Evolutionary conservation across 2,113 vertebrate genomes (phyloP), one percentile per base, ranked within the genome.

Genomic region (Aramus guarauna): DNA sequence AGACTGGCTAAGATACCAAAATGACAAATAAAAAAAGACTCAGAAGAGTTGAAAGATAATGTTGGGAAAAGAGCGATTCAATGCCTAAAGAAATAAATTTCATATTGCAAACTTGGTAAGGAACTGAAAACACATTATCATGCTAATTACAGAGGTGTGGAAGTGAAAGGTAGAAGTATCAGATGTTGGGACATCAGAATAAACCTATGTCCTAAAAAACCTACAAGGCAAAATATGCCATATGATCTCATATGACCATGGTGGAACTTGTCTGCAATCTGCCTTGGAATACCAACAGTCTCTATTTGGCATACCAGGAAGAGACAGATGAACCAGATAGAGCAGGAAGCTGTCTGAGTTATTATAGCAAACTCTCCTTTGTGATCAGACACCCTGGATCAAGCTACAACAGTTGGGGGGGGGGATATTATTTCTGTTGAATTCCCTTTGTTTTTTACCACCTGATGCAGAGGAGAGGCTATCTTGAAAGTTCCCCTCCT

Each of bases 1-100:
- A 94, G 58, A 83, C 53, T 89, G 81, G 18, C 47, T 91, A 89
- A 67, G 36, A 85, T 30, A 56, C 20, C 69, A 63, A 71, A 86
- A 15, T 45, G 47, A 64, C 90, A 92, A 85, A 92, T 59, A 50
- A 69, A 89, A 75, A 15, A 26, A 83, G n/a, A 79, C 21, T 75
- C 29, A 27, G 29, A 43, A 66, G 24, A 15, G 9, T 36, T 73
- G 47, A 48, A 86, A 59, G 27, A 30, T 16, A 89, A 91, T 36
- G 12, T 47, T 78, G 59, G n/a, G 5, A 81, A 83, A 55, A 11
- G 9, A 15, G 43, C 58, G 15, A 62, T 41, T 58, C 22, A 21
- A 68, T 27, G 59, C 8, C 22, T 88, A 45, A 72, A 76, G 37
- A 69, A 67, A 76, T 43, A 72, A 23, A 52, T 21, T 72, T 72